Evolutionary conservation across 2,797 vertebrate genomes (phyloP).

Genomic region (Xenopus petersii): DNA sequence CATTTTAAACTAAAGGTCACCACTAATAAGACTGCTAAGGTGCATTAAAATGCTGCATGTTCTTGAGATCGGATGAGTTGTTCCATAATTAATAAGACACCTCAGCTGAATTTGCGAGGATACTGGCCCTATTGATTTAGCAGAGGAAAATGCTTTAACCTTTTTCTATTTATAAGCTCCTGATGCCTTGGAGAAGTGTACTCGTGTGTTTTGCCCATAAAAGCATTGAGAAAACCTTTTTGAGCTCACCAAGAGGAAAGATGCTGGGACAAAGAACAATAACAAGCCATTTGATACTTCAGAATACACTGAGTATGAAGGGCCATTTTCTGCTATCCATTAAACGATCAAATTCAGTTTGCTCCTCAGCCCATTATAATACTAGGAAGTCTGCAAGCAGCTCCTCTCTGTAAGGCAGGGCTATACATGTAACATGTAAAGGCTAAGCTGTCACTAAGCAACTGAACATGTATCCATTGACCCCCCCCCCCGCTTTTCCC

Average conservation of each 20-base stretch:
- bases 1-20: conserved; percentile 42
- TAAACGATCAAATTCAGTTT: conserved; percentile 11
- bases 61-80: conserved; percentile 55
- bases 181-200: conserved; percentile 54
- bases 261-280: conserved; percentile 25
- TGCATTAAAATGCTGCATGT: conserved; percentile 35
- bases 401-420: too few species aligned
- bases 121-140: conserved; percentile 63
- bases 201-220: conserved; percentile 46
- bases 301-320: background rate
- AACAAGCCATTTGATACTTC: conserved; percentile 24
- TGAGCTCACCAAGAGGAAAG: conserved; percentile 16
- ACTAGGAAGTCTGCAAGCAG: too few species aligned
- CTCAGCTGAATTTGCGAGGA: conserved; percentile 57
- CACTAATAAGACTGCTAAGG: conserved; percentile 57
- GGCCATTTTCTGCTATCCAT: conserved; percentile 15
- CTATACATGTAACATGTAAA: too few species aligned
- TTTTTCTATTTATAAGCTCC: conserved; percentile 63
- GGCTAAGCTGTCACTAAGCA: too few species aligned
- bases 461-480: too few species aligned
- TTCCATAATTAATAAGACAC: conserved; percentile 75
- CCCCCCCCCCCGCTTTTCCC: too few species aligned
- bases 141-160: conserved; percentile 55
- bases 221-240: conserved; percentile 49
- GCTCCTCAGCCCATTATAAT: background rate